phyloP scores from a whole-genome alignment of 2,888 invertebrate genomes.

The Leucania comma region DNA sequence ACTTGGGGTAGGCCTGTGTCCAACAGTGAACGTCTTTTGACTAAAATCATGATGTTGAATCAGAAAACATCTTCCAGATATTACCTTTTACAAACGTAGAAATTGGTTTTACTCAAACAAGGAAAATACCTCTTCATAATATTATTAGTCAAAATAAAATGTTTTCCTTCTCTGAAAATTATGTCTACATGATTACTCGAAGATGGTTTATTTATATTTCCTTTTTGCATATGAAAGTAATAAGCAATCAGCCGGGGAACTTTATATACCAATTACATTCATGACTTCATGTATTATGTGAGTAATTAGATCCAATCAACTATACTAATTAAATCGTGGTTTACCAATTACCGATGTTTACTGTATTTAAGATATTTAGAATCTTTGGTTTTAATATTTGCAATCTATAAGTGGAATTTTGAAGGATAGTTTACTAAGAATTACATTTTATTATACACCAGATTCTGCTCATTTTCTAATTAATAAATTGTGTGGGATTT shows the following conservation, averaged over 20 bases:
- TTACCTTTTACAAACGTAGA: neutral
- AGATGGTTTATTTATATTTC: conserved; percentile 2
- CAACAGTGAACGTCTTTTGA: too few relatives aligned
- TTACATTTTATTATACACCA: too few relatives aligned
- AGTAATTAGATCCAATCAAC: conserved; percentile 26
- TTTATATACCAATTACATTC: too few relatives aligned
- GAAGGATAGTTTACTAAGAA: neutral
- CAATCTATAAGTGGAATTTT: neutral
- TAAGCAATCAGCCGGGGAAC: conserved; percentile 7
- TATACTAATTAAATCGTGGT: conserved; percentile 30
- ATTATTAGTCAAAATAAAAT: neutral
- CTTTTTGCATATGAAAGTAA: conserved; percentile 13
- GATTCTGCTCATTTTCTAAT: too few relatives aligned
- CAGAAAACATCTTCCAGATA: neutral
- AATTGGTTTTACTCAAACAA: neutral
- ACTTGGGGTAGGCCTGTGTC: too few relatives aligned
- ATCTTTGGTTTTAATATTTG: neutral
- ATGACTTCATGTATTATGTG: conserved; percentile 17
- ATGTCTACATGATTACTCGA: neutral
- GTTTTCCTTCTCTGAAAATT: neutral
- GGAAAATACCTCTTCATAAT: neutral
- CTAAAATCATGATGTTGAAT: neutral
- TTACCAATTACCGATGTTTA: conserved; percentile 2
- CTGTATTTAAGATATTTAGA: conserved; percentile 4
- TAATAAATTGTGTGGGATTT: too few relatives aligned